Conservation (phyloP, 2,888 invertebrate genomes). For the Nebria brevicollis region DNA sequence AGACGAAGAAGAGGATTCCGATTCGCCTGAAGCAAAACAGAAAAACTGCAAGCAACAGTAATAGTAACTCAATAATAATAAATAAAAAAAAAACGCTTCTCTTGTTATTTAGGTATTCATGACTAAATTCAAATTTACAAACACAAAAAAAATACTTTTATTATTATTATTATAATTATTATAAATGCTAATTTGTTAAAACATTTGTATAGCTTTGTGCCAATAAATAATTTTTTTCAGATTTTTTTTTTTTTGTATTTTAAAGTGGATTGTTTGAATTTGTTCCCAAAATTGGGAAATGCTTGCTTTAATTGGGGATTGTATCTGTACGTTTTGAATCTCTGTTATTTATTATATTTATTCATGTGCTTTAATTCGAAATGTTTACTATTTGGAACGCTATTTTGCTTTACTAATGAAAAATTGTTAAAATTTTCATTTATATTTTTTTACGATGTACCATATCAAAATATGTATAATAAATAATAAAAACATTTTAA, state of each 20-base stretch:
- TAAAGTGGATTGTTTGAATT: background rate
- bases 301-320: background rate
- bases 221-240: constrained; percentile 47
- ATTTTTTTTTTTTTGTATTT: constrained; percentile 15
- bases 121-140: background rate
- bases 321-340: background rate
- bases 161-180: constrained; percentile 18
- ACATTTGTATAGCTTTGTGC: constrained; percentile 47
- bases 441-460: constrained; percentile 1
- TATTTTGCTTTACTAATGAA: background rate
- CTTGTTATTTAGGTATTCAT: background rate
- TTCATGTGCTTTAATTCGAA: background rate
- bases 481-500: background rate
- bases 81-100: background rate
- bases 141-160: background rate
- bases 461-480: background rate
- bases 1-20: constrained; percentile 67
- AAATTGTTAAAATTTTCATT: background rate
- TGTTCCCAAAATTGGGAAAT: background rate
- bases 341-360: background rate
- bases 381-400: background rate
- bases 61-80: background rate
- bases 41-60: constrained; percentile 62
- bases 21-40: constrained; percentile 61
- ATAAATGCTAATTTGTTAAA: constrained; percentile 44